These are phyloP conservation scores for Turritopsis dohrnii DNA, from an alignment of 30 jellyfish, hydroid and myxozoan species.

Conservation along the genomic window DNA sequence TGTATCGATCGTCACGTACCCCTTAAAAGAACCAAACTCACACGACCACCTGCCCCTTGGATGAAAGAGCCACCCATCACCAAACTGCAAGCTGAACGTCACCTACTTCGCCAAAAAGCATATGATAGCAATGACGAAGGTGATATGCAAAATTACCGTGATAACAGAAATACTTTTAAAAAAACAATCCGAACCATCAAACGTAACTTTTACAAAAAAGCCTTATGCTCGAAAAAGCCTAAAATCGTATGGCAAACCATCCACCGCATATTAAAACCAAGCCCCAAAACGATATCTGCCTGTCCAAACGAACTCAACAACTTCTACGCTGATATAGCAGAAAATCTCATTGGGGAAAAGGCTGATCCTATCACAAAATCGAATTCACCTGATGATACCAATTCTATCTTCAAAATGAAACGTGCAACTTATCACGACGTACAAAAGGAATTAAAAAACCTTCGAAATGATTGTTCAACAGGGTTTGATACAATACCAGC, in stretches of 20 bases:
- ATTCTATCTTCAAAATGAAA: too few relatives aligned
- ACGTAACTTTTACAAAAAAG: not conserved
- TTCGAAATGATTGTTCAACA: constrained; percentile 1
- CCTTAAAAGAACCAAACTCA: constrained; percentile 20
- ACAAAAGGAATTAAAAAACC: not conserved
- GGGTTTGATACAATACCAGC: not conserved
- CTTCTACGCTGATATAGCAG: not conserved
- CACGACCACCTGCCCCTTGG: constrained; percentile 57
- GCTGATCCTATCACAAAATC: too few relatives aligned
- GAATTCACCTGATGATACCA: too few relatives aligned
- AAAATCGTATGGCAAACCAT: constrained; percentile 1
- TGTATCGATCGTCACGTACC: constrained; percentile 34
- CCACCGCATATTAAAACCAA: not conserved
- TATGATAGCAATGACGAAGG: not conserved
- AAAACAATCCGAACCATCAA: not conserved
- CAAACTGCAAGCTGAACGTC: constrained; percentile 11
- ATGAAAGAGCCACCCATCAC: constrained; percentile 30
- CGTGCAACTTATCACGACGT: not conserved
- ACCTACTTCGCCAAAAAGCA: not conserved
- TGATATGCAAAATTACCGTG: not conserved
- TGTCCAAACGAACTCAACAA: not conserved
- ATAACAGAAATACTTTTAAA: not conserved
- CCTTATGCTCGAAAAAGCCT: not conserved
- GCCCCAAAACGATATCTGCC: not conserved
- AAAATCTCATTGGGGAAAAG: not conserved